Evolutionary conservation across 2,797 vertebrate genomes (phyloP).

Genomic region (Loris lydekkerianus): DNA sequence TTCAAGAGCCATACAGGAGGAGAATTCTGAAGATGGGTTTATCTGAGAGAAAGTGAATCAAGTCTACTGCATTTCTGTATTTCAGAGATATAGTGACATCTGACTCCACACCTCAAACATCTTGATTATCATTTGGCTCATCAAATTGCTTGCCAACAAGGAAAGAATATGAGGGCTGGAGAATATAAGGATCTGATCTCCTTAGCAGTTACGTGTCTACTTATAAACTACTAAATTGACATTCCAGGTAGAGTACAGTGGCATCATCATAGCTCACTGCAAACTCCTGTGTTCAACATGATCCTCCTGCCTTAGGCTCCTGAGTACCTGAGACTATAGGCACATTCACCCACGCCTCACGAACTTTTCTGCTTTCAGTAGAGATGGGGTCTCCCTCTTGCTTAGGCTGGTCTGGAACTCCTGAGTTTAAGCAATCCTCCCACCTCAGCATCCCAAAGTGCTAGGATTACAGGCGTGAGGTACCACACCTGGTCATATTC

Average conservation of each 20-base stretch:
- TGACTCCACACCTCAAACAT: constrained; percentile 19
- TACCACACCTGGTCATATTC: not conserved
- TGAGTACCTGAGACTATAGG: no score
- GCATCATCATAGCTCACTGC: not conserved
- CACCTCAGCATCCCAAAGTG: no score
- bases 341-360: no score
- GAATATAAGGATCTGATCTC: not conserved
- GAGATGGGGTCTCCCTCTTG: no score
- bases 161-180: constrained; percentile 41
- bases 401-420: no score
- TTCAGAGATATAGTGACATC: constrained; percentile 34
- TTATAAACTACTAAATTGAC: constrained; percentile 5
- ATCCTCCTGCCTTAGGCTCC: not conserved
- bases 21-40: constrained; percentile 24
- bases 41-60: not conserved
- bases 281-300: not conserved
- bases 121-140: constrained; percentile 15
- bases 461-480: no score
- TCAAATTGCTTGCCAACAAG: constrained; percentile 29
- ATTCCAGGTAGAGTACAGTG: not conserved
- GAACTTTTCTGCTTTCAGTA: no score
- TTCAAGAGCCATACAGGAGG: not conserved
- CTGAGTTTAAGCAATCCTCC: no score
- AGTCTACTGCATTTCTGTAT: not conserved
- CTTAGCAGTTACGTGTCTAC: not conserved